Percentiles rank a stretch among this genome's conserved stretches.
Evolutionary conservation across 1,140 invertebrate species (phyloP).

Genomic region (Bombus huntii): DNA sequence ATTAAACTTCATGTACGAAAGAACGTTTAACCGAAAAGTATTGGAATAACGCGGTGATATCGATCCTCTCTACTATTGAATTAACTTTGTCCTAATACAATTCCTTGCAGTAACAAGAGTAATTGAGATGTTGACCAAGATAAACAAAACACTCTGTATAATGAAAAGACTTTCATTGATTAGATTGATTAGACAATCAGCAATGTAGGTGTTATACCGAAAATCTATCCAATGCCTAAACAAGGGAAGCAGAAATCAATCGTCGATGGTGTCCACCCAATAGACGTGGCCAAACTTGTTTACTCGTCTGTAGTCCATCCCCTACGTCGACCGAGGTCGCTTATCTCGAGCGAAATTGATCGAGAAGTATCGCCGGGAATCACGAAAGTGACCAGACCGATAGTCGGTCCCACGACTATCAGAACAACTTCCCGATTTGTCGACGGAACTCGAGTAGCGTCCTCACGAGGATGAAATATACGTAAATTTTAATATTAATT

Average conservation of each 20-base stretch:
- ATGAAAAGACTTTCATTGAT: too few species aligned
- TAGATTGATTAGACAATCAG: background rate
- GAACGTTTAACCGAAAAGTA: background rate
- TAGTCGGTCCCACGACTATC: slow-evolving; percentile 17
- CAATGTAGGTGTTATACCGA: background rate
- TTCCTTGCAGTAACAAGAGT: too few species aligned
- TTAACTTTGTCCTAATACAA: too few species aligned
- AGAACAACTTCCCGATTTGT: background rate
- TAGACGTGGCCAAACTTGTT: background rate
- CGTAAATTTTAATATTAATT: background rate
- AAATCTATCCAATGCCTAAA: background rate
- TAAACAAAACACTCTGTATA: too few species aligned
- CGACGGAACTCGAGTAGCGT: background rate
- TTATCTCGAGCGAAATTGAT: background rate
- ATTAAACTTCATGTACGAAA: background rate
- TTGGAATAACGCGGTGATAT: background rate
- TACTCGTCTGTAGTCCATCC: background rate
- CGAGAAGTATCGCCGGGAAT: slow-evolving; percentile 22
- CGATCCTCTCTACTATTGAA: background rate
- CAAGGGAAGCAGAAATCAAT: background rate
- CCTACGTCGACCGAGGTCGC: background rate
- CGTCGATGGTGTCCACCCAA: too few species aligned
- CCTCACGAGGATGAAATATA: slow-evolving; percentile 10
- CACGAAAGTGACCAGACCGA: slow-evolving; percentile 36
- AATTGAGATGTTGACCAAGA: too few species aligned